A percentile compares a stretch with the other conserved stretches of the same genome.
Conservation (phyloP, 2,797 vertebrate species). For the Lerista edwardsae region DNA sequence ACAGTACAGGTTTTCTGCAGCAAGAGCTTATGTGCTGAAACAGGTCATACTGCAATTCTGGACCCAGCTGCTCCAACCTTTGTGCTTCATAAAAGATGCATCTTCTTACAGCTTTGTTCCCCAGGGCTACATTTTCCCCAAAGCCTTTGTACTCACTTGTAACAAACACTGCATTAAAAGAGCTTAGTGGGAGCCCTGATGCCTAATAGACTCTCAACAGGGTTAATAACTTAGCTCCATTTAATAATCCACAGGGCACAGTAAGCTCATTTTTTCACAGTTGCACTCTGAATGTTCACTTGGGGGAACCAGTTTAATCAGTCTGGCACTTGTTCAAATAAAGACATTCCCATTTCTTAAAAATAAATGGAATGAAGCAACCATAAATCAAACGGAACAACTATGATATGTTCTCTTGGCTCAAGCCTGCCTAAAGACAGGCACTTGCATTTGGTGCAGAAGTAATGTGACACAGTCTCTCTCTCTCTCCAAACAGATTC, state of each 20-base stretch:
- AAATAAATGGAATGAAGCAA: neutral
- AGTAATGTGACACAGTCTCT: neutral
- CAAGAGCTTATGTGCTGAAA: neutral
- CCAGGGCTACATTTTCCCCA: conserved; percentile 50
- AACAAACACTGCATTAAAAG: conserved; percentile 41
- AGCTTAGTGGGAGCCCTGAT: conserved; percentile 55
- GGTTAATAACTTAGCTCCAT: conserved; percentile 77
- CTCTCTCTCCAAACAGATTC: too few relatives aligned
- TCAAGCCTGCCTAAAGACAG: neutral
- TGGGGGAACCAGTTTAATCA: conserved; percentile 69
- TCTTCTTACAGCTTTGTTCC: conserved; percentile 23
- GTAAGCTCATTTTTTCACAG: conserved; percentile 67
- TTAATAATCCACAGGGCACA: conserved; percentile 67
- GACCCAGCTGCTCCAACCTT: conserved; percentile 62
- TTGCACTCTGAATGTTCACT: conserved; percentile 51
- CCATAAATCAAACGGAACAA: neutral
- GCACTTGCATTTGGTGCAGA: neutral
- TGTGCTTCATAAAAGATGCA: conserved; percentile 32
- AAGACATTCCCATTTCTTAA: neutral
- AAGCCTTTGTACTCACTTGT: conserved; percentile 59
- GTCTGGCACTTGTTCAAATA: conserved; percentile 29
- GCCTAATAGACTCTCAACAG: conserved; percentile 66
- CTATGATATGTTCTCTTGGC: neutral
- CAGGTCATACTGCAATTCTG: neutral
- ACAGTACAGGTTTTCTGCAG: too few relatives aligned